Evolutionary conservation across 1,140 invertebrate species (phyloP).

Genomic region (Berghia stephanieae): DNA sequence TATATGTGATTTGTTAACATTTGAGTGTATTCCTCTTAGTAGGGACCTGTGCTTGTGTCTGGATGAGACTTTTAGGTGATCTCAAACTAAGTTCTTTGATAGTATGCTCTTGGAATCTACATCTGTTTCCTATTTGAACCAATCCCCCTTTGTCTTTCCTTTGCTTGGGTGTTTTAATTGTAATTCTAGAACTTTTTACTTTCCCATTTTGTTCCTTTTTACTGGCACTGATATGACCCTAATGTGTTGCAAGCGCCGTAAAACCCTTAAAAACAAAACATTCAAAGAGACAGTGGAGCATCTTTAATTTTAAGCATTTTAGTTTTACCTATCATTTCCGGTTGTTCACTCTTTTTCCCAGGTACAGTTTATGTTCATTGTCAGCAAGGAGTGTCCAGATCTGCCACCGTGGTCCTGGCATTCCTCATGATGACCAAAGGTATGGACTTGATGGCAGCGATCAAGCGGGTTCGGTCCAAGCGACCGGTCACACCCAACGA

Average conservation of each 20-base stretch:
- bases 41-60: too few relatives aligned
- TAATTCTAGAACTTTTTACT: too few relatives aligned
- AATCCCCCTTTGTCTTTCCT: too few relatives aligned
- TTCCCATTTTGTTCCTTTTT: too few relatives aligned
- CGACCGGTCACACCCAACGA: slow-evolving; percentile 70
- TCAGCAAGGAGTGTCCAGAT: slow-evolving; percentile 91
- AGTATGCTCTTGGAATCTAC: too few relatives aligned
- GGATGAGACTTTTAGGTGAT: too few relatives aligned
- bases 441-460: slow-evolving; percentile 80
- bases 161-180: too few relatives aligned
- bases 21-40: too few relatives aligned
- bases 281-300: neutral
- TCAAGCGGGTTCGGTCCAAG: slow-evolving; percentile 70
- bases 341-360: slow-evolving; percentile 35
- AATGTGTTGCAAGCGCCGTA: neutral
- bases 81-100: too few relatives aligned
- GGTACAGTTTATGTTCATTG: slow-evolving; percentile 90
- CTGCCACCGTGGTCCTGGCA: slow-evolving; percentile 91
- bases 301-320: neutral
- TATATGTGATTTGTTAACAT: too few relatives aligned
- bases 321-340: neutral
- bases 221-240: neutral
- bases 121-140: too few relatives aligned
- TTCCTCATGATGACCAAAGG: slow-evolving; percentile 89
- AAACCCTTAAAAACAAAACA: neutral